phyloP scores from a whole-genome alignment of 2,888 invertebrate species.

The Xylophagus ater region DNA sequence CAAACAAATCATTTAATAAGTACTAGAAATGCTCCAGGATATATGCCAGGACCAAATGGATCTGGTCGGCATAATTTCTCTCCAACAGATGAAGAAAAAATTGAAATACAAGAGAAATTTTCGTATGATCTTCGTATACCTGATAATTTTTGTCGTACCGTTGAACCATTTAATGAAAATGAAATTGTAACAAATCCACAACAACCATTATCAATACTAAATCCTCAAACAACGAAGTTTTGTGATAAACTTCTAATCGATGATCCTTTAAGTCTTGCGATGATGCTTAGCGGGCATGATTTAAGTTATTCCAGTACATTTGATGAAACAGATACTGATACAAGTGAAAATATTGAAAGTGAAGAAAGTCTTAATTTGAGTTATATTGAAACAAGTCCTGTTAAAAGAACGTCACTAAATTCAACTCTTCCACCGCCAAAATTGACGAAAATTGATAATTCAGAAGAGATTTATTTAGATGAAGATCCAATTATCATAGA shows the following conservation, averaged over 20 bases:
- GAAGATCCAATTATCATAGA: no score
- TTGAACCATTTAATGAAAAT: slow-evolving; percentile 47
- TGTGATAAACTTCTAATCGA: slow-evolving; percentile 62
- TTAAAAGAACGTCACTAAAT: no score
- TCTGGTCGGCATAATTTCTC: slow-evolving; percentile 45
- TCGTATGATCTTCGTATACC: slow-evolving; percentile 58
- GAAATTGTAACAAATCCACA: slow-evolving; percentile 29
- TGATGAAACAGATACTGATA: no score
- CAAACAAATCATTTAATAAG: slow-evolving; percentile 80
- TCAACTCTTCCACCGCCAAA: no score
- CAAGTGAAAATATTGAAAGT: no score
- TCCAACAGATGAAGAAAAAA: slow-evolving; percentile 64
- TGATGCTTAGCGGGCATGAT: slow-evolving; percentile 42
- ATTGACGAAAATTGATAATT: no score
- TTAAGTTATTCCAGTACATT: slow-evolving; percentile 26
- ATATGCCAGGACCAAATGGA: slow-evolving; percentile 69
- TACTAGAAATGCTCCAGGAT: slow-evolving; percentile 54
- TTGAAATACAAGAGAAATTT: slow-evolving; percentile 51
- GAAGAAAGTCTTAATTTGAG: no score
- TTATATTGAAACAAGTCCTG: no score
- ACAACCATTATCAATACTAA: slow-evolving; percentile 46
- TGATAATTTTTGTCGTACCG: slow-evolving; percentile 67
- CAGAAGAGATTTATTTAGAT: no score
- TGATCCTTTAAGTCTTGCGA: slow-evolving; percentile 63
- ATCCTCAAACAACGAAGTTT: slow-evolving; percentile 57